Evolutionary conservation across 2,888 invertebrate genomes (phyloP).

Genomic region (Endomychus coccineus): DNA sequence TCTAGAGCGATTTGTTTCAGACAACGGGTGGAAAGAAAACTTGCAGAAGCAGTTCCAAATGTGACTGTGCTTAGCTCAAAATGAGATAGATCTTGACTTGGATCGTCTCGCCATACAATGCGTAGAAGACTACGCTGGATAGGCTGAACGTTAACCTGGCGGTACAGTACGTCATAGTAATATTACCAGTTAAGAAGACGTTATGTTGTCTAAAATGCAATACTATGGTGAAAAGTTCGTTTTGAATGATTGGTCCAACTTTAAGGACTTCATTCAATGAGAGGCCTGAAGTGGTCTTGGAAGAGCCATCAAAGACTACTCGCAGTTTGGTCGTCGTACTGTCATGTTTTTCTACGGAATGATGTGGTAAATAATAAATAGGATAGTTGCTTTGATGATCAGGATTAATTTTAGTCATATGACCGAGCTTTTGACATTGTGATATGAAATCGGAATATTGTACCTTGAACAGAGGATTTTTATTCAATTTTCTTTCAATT

Average conservation of each 20-base stretch:
- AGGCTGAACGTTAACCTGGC: no score
- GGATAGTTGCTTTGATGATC: conserved; percentile 2
- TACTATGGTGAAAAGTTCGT: background rate
- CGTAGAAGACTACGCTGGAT: no score
- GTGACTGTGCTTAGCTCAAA: no score
- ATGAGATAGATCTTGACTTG: no score
- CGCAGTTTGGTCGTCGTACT: no score
- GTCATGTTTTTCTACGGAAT: conserved; percentile 1
- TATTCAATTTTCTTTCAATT: background rate
- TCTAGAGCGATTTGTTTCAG: background rate
- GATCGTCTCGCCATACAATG: no score
- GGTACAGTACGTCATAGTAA: no score
- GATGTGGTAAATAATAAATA: background rate
- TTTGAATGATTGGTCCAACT: conserved; percentile 3
- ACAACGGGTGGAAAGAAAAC: background rate
- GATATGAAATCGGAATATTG: background rate
- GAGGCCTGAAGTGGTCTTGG: no score
- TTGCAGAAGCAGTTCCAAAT: conserved; percentile 2
- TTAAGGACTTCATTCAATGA: conserved; percentile 3
- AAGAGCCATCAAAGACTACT: no score
- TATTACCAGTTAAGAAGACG: background rate
- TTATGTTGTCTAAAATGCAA: no score
- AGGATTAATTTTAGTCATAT: no score
- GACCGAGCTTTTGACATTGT: conserved; percentile 1
- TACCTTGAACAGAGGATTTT: background rate